Evolutionary conservation across 64 coral and sea anemone species (phyloP), one percentile per base, ranked within the genome.

Genomic region (Platygyra sinensis): DNA sequence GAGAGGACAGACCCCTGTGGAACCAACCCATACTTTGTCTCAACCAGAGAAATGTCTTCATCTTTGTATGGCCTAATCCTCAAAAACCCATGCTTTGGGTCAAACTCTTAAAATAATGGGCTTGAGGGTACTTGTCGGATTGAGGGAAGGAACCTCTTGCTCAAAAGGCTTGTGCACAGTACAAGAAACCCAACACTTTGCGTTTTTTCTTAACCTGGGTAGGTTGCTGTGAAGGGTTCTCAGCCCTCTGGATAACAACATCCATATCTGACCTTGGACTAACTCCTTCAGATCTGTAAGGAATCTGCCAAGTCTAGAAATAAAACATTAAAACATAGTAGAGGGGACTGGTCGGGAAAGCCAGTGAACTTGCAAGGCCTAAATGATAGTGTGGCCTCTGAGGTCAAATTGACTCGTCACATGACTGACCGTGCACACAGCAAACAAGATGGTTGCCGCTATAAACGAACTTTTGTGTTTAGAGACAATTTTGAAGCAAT

Each of bases 111-210:
- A 75, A 92, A 86, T 50, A 64, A 19, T 86, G 90, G 72, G 10
- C 57, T 55, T n/a, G 3, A 86, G 61, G 60, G 67, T 51, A 50
- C 38, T 73, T 77, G 90, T 74, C 42, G 79, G 24, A 72, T 92
- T 59, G 9, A 92, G 90, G 73, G 73, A 86, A n/a, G 31, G 14
- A 27, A 92, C 60, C 17, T 55, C 59, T 62, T 86, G 65, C 52
- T 86, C 67, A 86, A 91, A 91, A 59, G 90, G 90, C 55, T 91
- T 91, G 62, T 91, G 86, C 6, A 91, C 74, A 46, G 90, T 91
- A 38, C 80, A 77, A 42, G 72, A 76, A 65, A 86, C 80, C 60
- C 80, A 73, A 91, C 16, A 91, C 80, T 36, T 42, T 91, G 30
- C 80, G 60, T 67, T 86, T 92, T 36, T 79, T 78, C 60, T 79